Conservation (phyloP, 1,140 invertebrate species). For the Tenebrio molitor region DNA sequence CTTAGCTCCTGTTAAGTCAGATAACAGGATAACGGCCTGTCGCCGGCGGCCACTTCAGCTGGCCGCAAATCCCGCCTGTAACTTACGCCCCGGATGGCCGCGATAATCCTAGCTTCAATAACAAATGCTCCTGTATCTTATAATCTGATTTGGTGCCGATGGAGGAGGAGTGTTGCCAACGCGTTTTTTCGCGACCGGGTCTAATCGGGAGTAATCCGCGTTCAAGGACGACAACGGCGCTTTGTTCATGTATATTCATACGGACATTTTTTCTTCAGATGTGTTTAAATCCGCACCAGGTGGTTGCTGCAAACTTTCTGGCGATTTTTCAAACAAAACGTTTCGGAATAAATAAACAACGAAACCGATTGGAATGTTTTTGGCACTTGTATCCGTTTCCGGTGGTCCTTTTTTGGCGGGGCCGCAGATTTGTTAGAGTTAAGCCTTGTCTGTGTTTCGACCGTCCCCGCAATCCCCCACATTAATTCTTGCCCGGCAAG, state of each 20-base stretch:
- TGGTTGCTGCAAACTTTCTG: no score
- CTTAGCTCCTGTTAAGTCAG: constrained; percentile 45
- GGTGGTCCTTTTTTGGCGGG: neutral
- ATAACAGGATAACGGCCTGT: constrained; percentile 49
- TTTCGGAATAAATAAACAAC: neutral
- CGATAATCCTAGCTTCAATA: constrained; percentile 55
- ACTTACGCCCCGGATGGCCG: constrained; percentile 50
- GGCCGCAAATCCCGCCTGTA: constrained; percentile 53
- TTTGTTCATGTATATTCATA: no score
- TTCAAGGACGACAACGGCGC: constrained; percentile 21
- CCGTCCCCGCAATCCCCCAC: constrained; percentile 49
- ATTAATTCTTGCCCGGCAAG: constrained; percentile 50
- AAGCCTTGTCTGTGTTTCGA: constrained; percentile 11
- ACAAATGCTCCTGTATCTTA: constrained; percentile 54
- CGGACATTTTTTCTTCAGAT: no score
- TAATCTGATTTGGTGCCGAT: constrained; percentile 55
- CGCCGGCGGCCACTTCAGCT: constrained; percentile 48
- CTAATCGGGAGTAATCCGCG: constrained; percentile 50
- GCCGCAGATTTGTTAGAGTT: constrained; percentile 9
- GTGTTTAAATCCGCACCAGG: no score
- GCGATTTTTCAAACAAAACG: no score
- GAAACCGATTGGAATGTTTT: neutral
- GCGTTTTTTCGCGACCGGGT: constrained; percentile 46
- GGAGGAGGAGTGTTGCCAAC: neutral
- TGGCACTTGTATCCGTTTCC: neutral